A percentile compares a stretch with the other conserved stretches of the same genome.
Evolutionary conservation across 1,140 invertebrate species (phyloP).

Genomic region (Drosophila ohnishii): DNA sequence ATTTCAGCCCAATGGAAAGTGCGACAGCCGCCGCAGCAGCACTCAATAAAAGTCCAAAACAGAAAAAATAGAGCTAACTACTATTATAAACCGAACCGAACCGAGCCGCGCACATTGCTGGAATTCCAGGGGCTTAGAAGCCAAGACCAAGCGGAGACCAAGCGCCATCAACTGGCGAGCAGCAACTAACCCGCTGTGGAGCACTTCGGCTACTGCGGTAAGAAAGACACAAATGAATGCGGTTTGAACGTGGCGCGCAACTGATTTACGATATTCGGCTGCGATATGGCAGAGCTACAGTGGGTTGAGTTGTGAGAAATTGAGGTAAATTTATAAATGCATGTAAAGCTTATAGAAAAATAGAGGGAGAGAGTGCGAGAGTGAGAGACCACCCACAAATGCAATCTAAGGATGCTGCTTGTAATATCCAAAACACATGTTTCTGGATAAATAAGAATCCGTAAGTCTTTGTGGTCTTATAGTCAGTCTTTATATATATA

Average conservation of each 20-base stretch:
- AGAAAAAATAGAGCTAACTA: slow-evolving; percentile 18
- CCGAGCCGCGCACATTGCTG: slow-evolving; percentile 47
- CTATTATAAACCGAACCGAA: slow-evolving; percentile 9
- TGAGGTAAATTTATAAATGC: background rate
- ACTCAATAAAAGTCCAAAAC: slow-evolving; percentile 58
- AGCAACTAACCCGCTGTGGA: slow-evolving; percentile 30
- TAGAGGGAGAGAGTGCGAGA: background rate
- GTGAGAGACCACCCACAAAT: background rate
- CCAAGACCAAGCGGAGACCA: slow-evolving; percentile 33
- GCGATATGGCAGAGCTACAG: slow-evolving; percentile 22
- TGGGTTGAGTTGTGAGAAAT: slow-evolving; percentile 1
- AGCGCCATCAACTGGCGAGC: slow-evolving; percentile 30
- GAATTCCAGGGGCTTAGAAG: slow-evolving; percentile 54
- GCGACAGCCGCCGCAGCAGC: slow-evolving; percentile 40
- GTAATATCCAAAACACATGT: too few species aligned
- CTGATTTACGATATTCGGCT: slow-evolving; percentile 73
- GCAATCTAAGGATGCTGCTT: too few species aligned
- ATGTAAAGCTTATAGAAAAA: background rate
- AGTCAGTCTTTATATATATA: background rate
- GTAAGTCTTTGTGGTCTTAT: too few species aligned
- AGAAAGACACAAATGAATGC: slow-evolving; percentile 29
- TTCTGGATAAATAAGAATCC: too few species aligned
- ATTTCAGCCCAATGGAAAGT: slow-evolving; percentile 71
- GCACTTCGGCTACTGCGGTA: slow-evolving; percentile 19
- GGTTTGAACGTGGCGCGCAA: slow-evolving; percentile 60